Evolutionary conservation across 2,113 vertebrate genomes (phyloP), one percentile per base, ranked within the genome.

Genomic region (Melanerpes aurifrons): DNA sequence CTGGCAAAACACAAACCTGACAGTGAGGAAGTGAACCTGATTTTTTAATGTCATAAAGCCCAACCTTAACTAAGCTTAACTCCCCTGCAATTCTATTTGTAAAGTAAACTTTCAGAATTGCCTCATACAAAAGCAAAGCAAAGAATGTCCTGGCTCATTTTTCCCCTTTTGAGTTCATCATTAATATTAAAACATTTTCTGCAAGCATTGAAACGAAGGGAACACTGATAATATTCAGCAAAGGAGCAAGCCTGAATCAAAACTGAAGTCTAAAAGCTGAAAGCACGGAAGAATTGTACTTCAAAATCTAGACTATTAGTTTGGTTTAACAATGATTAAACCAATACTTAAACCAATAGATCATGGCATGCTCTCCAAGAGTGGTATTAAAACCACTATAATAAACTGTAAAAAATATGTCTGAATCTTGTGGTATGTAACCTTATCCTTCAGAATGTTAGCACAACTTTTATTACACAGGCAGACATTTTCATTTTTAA

Each of bases 391-490:
- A 92, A 15, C 15, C 19, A 12, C 28, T 61, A 4, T 59, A 88
- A 77, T 31, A 86, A 66, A 74, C 71, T 45, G 31, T 71, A 69
- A 82, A 67, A 80, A 87, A 87, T 37, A 19, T 81, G n/a, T 69
- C 59, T 82, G 62, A 68, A 66, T 85, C 29, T 77, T 2, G 2
- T 5, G 6, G 43, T 58, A 35, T 53, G 29, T 57, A 56, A 90
- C 62, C 31, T 81, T 82, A 89, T 81, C 72, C 73, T 97, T 91
- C 84, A 89, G 29, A 92, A 87, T 64, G 75, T 74, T 93, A 86
- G 59, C 56, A 70, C 73, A 69, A 47, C n/a, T 77, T 89, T 91
- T 92, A 58, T 80, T 90, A 78, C 63, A 74, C n/a, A 58, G 68
- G 14, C 48, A 91, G 75, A 71, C 8, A 64, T 80, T 94, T 94